Evolutionary conservation across 2,888 invertebrate species (phyloP).

Genomic region (Eristalis pertinax): DNA sequence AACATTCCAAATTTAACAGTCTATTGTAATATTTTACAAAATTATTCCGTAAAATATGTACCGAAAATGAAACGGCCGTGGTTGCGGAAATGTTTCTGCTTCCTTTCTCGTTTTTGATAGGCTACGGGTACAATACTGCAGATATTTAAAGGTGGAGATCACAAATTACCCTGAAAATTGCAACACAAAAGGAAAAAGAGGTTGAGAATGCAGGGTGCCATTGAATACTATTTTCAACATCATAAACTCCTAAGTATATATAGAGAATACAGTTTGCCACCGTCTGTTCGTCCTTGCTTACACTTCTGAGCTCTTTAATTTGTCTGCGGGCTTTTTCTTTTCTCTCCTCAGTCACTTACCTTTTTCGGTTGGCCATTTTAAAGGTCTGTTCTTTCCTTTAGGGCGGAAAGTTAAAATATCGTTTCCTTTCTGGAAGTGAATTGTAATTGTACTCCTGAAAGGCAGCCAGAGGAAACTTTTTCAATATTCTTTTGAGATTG

Average conservation of each 20-base stretch:
- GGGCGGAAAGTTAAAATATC: slow-evolving; percentile 70
- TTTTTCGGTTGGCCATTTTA: slow-evolving; percentile 68
- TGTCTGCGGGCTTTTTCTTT: slow-evolving; percentile 64
- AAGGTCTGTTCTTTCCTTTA: slow-evolving; percentile 66
- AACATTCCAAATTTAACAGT: no score
- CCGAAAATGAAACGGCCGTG: neutral
- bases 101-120: slow-evolving; percentile 2
- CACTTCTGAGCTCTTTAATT: slow-evolving; percentile 61
- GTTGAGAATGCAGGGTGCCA: slow-evolving; percentile 43
- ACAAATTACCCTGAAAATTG: slow-evolving; percentile 67
- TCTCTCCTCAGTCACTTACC: slow-evolving; percentile 65
- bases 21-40: no score
- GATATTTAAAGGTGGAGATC: slow-evolving; percentile 62
- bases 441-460: slow-evolving; percentile 68
- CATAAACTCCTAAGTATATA: slow-evolving; percentile 57
- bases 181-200: slow-evolving; percentile 56
- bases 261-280: slow-evolving; percentile 15
- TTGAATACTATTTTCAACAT: slow-evolving; percentile 69
- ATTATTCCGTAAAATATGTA: neutral
- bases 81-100: slow-evolving; percentile 31
- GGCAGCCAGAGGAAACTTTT: slow-evolving; percentile 69
- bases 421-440: slow-evolving; percentile 70
- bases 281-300: slow-evolving; percentile 35
- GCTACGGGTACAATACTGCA: slow-evolving; percentile 44
- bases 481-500: slow-evolving; percentile 69